Evolutionary conservation across 2,113 vertebrate species (phyloP).

Genomic region (Probosciger aterrimus): DNA sequence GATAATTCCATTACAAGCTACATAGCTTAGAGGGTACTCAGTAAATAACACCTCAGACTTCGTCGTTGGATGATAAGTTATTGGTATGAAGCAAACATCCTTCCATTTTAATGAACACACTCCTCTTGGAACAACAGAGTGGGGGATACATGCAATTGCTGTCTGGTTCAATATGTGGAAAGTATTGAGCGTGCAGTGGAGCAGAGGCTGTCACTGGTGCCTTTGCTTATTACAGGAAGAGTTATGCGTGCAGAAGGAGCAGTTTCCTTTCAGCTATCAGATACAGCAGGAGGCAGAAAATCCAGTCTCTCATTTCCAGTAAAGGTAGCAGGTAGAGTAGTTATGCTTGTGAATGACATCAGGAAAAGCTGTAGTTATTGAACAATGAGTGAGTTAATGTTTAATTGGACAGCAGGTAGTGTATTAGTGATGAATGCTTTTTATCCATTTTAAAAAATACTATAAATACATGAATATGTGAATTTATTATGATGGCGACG

Average conservation of each 20-base stretch:
- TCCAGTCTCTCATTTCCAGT: neutral
- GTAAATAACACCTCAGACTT: neutral
- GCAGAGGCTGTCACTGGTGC: neutral
- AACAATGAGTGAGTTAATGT: neutral
- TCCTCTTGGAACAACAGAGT: neutral
- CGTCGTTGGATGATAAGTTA: neutral
- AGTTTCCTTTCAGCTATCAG: neutral
- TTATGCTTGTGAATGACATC: neutral
- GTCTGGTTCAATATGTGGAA: neutral
- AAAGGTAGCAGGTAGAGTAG: neutral
- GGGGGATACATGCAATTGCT: neutral
- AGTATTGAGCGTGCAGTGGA: neutral
- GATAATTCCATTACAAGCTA: neutral
- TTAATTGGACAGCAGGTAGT: neutral
- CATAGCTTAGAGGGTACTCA: neutral
- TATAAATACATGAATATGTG: neutral
- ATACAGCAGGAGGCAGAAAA: neutral
- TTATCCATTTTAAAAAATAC: neutral
- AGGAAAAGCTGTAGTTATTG: neutral
- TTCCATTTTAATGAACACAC: neutral
- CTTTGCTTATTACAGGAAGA: neutral
- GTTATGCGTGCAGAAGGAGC: neutral
- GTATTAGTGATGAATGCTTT: neutral
- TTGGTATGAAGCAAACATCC: neutral
- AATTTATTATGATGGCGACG: neutral